Conservation (phyloP, 2,113 vertebrate species). For the Micronisus gabar region DNA sequence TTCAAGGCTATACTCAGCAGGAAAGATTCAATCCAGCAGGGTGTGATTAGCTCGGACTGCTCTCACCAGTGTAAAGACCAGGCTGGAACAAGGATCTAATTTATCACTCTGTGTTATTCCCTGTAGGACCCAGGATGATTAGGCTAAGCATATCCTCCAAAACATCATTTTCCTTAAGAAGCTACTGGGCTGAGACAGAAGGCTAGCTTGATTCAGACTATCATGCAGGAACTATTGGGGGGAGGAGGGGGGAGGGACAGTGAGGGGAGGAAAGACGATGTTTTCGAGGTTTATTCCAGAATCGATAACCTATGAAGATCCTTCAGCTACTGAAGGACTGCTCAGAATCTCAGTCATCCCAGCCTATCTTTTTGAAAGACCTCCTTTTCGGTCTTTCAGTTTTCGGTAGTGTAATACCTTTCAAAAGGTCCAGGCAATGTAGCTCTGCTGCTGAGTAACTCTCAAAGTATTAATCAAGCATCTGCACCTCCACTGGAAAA, state of each 20-base stretch:
- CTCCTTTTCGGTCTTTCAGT: not conserved
- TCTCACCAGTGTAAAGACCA: not conserved
- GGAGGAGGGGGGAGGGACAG: not conserved
- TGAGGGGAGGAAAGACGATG: not conserved
- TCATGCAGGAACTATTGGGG: not conserved
- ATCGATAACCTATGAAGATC: not conserved
- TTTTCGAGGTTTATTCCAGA: not conserved
- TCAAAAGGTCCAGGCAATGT: not conserved
- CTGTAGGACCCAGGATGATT: not conserved
- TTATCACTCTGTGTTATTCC: not conserved
- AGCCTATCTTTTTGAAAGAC: not conserved
- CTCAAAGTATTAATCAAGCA: not conserved
- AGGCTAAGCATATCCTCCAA: not conserved
- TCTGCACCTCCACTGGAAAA: not conserved
- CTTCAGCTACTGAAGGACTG: not conserved
- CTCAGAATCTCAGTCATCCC: not conserved
- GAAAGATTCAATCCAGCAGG: not conserved
- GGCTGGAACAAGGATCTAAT: not conserved
- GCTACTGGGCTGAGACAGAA: not conserved
- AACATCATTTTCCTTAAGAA: not conserved
- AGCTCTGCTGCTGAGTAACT: not conserved
- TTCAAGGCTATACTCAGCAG: not conserved
- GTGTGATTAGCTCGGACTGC: not conserved
- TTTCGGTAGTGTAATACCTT: not conserved
- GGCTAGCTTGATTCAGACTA: not conserved